Percentiles rank a stretch among this genome's conserved stretches.
phyloP scores from a whole-genome alignment of 2,113 vertebrate species.

The Diglossa brunneiventris region DNA sequence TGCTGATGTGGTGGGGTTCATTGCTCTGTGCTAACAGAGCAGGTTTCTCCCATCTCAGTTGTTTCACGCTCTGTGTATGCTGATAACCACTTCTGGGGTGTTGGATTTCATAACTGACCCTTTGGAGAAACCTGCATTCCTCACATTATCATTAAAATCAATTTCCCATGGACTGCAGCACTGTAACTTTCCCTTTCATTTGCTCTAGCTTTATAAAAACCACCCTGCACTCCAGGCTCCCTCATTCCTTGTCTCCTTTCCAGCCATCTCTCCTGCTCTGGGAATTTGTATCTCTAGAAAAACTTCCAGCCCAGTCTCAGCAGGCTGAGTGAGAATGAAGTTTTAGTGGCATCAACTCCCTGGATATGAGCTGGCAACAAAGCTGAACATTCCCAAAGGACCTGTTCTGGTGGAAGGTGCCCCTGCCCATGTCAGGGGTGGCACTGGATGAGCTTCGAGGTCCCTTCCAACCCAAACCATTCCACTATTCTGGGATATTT shows the following conservation, averaged over 20 bases:
- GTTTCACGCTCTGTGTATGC: background rate
- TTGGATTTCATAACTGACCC: background rate
- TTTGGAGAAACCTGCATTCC: background rate
- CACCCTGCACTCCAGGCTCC: background rate
- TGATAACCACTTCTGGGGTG: background rate
- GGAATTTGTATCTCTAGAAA: background rate
- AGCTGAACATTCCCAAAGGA: rapidly evolving
- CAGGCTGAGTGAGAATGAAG: background rate
- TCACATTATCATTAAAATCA: background rate
- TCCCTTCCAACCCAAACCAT: background rate
- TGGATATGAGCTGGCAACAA: background rate
- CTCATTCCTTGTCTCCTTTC: background rate
- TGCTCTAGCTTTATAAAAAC: background rate
- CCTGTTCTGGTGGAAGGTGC: background rate
- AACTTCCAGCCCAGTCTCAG: background rate
- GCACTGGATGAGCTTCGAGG: background rate
- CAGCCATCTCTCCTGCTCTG: background rate
- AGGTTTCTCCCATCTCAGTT: background rate
- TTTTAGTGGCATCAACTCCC: background rate
- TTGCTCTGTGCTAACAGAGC: background rate
- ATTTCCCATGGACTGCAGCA: background rate
- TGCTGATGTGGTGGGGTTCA: background rate
- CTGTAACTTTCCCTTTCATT: background rate
- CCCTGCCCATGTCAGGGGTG: background rate
- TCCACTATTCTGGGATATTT: background rate